Base-by-base conservation (phyloP, 2,797 vertebrate genomes). In the Amazonetta brasiliensis region DNA sequence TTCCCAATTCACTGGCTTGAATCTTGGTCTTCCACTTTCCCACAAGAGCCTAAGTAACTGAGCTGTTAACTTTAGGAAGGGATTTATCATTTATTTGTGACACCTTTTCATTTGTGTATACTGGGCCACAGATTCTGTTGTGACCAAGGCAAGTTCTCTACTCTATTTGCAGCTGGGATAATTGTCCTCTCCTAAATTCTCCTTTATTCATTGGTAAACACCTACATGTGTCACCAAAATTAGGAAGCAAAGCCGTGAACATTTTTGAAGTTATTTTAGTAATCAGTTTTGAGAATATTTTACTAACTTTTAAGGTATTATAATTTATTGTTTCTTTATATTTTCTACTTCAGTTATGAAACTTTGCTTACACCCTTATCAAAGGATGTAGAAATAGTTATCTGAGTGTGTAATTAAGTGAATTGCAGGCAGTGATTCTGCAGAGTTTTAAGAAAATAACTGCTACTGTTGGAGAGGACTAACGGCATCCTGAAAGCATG, bases 341-440 rank as follows among this genome's bases (percentile, higher is more conserved):
- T 69, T 73, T 50, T 86, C 44, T 66, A 0, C 33, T 43, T 72
- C 55, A 88, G 46, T 94, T 82, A 76, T 58, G 83, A 86, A 94
- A 94, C 58, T 62, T 78, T 92, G 76, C 79, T 93, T 86, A 76
- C 1, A 0, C 59, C 46, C 55, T 79, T 90, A 90, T 94, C 73
- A 55, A 60, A 92, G 76, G 83, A 84, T 88, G 91, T 95, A 93
- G 95, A 91, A 97, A 91, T 84, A 86, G n/a, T 76, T 88, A 33
- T 19, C 26, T 25, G 73, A 81, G 50, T 76, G 25, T 90, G 30
- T 95, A 95, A 96, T 96, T 94, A 94, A 78, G 39, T 95, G 76
- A 96, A 81, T 94, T 83, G 92, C 26, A 41, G 69, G 62, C 23
- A 28, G 30, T 88, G 55, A 54, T 94, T 41, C 46, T 79, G 30